Base-by-base conservation (phyloP, 2,797 vertebrate species). In the Benthosema pterotum region DNA sequence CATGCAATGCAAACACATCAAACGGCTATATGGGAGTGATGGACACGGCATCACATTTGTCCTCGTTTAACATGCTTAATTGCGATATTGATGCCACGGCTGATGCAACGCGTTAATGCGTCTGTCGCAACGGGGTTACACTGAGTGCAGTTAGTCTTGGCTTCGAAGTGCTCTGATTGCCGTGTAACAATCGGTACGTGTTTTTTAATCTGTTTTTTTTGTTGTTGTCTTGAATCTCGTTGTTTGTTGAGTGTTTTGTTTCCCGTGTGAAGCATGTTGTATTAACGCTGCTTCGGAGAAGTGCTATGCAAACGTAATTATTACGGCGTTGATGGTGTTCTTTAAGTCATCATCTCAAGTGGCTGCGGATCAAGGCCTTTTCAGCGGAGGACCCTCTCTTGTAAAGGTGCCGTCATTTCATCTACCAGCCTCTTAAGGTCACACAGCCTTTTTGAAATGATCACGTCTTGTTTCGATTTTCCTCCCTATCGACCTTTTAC, bases 1-100 rank as follows among this genome's bases (percentile, higher is more conserved):
- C 46, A 55, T 72, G 87, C 81, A 87, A 87, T 71, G 45, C 57
- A 25, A 25, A 25, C 61, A 42, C 15, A 42, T 65, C 67, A 72
- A 14, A 78, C 71, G 66, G 68, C 62, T 63, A 16, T 7, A 9
- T 43, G 32, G 25, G 25, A 54, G 5, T 38, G 69, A 77, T 67
- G 67, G 58, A 69, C 56, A 5, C 67, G 62, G 72, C 67, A 54
- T 72, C 68, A 32, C 51, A 65, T 72, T 82, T 72, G 46, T 57
- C 56, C 69, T 60, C 47, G 53, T 66, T 60, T 51, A 38, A 38
- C 32, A 9, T 60, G 65, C 12, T 73, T 63, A 61, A 75, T 49
- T 52, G 52, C 48, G 63, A 14, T 67, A 66, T 50, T 49, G 9
- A 50, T 63, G 48, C 65, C 56, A 38, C 0, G 8, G 17, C 57